Evolutionary conservation across 23 tunicate species (phyloP).

Genomic region (Clavelina lepadiformis): DNA sequence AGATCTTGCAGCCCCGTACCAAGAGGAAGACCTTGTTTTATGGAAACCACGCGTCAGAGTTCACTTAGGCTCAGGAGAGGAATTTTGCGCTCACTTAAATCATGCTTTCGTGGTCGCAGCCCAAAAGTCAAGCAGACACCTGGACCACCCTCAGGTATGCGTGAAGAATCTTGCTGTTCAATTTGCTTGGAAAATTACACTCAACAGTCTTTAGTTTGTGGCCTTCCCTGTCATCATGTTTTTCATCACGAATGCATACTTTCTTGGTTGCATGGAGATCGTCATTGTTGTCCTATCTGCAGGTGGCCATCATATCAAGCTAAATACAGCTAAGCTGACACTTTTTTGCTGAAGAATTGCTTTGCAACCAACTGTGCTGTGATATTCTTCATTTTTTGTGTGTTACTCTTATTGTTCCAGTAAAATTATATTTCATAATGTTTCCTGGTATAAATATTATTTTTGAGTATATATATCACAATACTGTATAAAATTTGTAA

Average conservation of each 20-base stretch:
- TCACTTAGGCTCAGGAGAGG: not conserved
- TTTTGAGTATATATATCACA: no score
- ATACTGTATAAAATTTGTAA: no score
- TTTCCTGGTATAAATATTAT: no score
- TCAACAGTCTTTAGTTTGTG: slow-evolving; percentile 20
- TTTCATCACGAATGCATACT: slow-evolving; percentile 48
- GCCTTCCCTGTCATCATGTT: slow-evolving; percentile 57
- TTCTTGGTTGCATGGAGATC: slow-evolving; percentile 47
- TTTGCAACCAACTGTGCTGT: no score
- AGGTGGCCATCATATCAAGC: slow-evolving; percentile 57
- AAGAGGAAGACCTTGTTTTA: slow-evolving; percentile 31
- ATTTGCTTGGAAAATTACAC: slow-evolving; percentile 40
- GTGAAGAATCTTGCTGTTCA: slow-evolving; percentile 28
- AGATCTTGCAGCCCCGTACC: not conserved
- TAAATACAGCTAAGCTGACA: not conserved
- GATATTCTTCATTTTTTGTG: no score
- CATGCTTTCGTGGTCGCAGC: slow-evolving; percentile 47
- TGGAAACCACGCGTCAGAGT: not conserved
- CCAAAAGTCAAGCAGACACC: slow-evolving; percentile 22
- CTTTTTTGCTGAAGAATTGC: no score
- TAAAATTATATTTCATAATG: no score
- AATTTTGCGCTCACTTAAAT: slow-evolving; percentile 11
- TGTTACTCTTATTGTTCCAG: no score
- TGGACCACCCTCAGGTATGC: slow-evolving; percentile 43
- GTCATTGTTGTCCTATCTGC: slow-evolving; percentile 57